Conservation (phyloP, 2,888 invertebrate species). For the Rhorus exstirpatorius region DNA sequence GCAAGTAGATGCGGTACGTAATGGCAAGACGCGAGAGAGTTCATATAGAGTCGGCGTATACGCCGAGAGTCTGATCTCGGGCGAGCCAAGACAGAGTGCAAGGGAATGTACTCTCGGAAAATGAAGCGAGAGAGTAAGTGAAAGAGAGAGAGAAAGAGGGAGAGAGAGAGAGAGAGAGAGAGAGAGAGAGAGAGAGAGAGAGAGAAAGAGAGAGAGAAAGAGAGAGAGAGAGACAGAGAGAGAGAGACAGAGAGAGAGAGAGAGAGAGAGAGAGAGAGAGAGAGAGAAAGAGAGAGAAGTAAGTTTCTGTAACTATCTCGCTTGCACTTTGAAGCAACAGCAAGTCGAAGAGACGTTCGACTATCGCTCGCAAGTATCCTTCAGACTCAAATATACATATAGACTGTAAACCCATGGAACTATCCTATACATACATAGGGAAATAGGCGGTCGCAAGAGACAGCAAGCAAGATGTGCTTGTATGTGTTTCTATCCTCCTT, state of each 20-base stretch:
- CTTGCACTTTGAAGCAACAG: constrained; percentile 30
- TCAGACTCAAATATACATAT: background rate
- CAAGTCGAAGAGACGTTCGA: constrained; percentile 6
- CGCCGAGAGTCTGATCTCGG: constrained; percentile 30
- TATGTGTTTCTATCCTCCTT: constrained; percentile 48
- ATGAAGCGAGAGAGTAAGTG: no score
- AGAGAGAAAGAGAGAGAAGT: background rate
- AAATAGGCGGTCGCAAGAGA: constrained; percentile 13
- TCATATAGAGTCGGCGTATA: constrained; percentile 47
- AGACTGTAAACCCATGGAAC: no score
- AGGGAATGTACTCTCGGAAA: background rate
- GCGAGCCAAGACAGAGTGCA: background rate
- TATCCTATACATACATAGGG: constrained; percentile 1
- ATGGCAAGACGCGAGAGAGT: constrained; percentile 50
- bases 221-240: no score
- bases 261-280: no score
- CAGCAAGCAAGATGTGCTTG: constrained; percentile 38
- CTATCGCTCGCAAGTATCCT: constrained; percentile 39
- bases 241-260: no score
- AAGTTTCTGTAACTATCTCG: constrained; percentile 1
- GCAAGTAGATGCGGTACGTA: constrained; percentile 42
- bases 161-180: background rate
- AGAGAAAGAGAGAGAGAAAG: no score
- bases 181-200: no score
- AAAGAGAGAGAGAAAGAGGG: background rate